These are phyloP conservation scores for Eulithis prunata DNA, from an alignment of 2,888 invertebrate species.

Conservation along the genomic window DNA sequence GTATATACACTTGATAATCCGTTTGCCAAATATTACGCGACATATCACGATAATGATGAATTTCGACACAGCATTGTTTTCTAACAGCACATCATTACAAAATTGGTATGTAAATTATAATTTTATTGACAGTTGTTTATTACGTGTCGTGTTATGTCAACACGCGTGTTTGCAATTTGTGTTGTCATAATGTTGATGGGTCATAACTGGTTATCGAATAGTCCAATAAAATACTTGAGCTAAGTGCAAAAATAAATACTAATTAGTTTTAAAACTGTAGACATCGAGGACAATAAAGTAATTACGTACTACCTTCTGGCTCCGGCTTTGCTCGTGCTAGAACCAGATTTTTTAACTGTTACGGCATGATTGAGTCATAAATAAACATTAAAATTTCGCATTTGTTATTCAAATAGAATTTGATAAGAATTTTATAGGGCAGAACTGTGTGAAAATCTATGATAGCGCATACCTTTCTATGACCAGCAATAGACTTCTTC, in stretches of 20 bases:
- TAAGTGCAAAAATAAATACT: slow-evolving; percentile 5
- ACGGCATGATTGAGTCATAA: no score
- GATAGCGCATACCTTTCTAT: no score
- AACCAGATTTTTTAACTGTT: no score
- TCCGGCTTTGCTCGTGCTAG: no score
- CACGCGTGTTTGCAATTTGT: slow-evolving; percentile 29
- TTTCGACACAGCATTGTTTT: slow-evolving; percentile 27
- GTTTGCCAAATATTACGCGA: no score
- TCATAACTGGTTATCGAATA: slow-evolving; percentile 13
- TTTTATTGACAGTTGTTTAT: slow-evolving; percentile 38
- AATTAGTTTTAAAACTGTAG: not conserved
- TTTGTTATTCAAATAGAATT: no score
- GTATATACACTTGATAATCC: no score
- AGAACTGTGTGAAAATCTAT: no score
- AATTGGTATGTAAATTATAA: slow-evolving; percentile 35
- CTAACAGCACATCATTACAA: slow-evolving; percentile 30
- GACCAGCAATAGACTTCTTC: no score
- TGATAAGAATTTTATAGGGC: no score
- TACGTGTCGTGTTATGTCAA: slow-evolving; percentile 41
- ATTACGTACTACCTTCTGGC: no score
- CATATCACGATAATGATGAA: not conserved
- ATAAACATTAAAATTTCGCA: no score
- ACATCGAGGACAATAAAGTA: not conserved
- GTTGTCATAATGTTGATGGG: slow-evolving; percentile 29
- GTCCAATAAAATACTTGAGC: slow-evolving; percentile 14